These are phyloP conservation scores for Nephrotoma flavescens DNA, from an alignment of 2,888 invertebrate genomes.

Conservation along the genomic window DNA sequence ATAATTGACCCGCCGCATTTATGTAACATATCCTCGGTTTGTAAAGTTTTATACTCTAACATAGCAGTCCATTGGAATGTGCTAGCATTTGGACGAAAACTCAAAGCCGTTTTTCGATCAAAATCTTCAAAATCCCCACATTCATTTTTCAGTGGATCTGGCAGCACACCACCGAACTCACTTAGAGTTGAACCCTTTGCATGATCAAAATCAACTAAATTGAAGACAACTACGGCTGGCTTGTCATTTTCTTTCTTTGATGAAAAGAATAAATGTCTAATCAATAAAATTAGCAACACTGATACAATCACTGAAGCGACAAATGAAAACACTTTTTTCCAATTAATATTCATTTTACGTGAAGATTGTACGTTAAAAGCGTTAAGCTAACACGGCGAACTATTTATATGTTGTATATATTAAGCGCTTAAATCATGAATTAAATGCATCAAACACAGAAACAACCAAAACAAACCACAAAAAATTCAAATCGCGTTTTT, in stretches of 20 bases:
- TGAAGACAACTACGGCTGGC: neutral
- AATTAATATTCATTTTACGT: neutral
- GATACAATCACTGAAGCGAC: neutral
- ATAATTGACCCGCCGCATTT: slow-evolving; percentile 63
- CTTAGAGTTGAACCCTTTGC: neutral
- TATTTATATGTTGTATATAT: neutral
- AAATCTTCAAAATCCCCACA: neutral
- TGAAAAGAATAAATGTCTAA: neutral
- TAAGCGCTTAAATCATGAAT: neutral
- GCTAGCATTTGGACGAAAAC: neutral
- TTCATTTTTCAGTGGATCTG: neutral
- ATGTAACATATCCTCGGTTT: neutral
- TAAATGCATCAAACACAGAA: neutral
- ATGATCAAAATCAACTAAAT: neutral
- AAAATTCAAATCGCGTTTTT: neutral
- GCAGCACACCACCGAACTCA: neutral
- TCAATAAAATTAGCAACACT: neutral
- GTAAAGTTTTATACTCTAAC: neutral
- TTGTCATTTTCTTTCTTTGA: neutral
- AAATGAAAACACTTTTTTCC: neutral
- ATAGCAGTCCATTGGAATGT: neutral
- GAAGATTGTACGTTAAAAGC: neutral
- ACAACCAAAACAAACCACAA: neutral
- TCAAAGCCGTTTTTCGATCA: neutral
- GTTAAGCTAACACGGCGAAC: neutral